Base-by-base conservation (phyloP, 2,113 vertebrate genomes). In the Erpornis zantholeuca region DNA sequence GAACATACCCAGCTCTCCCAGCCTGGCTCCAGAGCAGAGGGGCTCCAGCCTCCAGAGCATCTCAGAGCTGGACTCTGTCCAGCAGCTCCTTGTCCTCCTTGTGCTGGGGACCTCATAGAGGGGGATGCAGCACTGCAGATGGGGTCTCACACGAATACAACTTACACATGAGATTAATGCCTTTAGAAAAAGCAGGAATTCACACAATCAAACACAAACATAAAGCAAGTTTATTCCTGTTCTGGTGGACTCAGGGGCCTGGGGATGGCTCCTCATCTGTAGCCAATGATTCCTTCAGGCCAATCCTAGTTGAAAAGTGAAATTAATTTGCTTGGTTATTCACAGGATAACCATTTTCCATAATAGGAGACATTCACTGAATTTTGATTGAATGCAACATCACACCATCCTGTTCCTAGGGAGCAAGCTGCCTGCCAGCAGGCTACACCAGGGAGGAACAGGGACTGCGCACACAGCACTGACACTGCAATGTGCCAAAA, bases 401-500 rank as follows among this genome's bases (percentile, higher is more conserved):
- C 75, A 40, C 63, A 53, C 4, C n/a, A 44, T 6, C 22, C 22
- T 50, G 64, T 5, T 36, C n/a, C 28, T 27, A 31, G 12, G 50
- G 36, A 91, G 22, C 3, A 14, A 38, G 27, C 33, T 38, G n/a
- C 79, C 47, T 50, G 69, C 69, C 56, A 40, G 54, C 21, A 42
- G 2, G 1, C 10, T 31, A 22, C 35, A 49, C 9, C 63, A 31
- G 24, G 18, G 35, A 11, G 4, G 2, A 56, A 69, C 3, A 40
- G 56, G 44, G 19, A 15, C 57, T 29, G 52, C 47, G 59, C 49
- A 15, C 28, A 12, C 38, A 52, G 45, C 66, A n/a, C 71, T 8
- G 14, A 24, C 2, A 2, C 36, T 2, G 0, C 54, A 6, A 9
- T 0, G 23, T 15, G 28, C 69, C 81, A 54, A 10, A 61, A 3